These are phyloP conservation scores for Drymodes brunneopygia DNA, from an alignment of 2,113 vertebrate genomes.

Conservation along the genomic window DNA sequence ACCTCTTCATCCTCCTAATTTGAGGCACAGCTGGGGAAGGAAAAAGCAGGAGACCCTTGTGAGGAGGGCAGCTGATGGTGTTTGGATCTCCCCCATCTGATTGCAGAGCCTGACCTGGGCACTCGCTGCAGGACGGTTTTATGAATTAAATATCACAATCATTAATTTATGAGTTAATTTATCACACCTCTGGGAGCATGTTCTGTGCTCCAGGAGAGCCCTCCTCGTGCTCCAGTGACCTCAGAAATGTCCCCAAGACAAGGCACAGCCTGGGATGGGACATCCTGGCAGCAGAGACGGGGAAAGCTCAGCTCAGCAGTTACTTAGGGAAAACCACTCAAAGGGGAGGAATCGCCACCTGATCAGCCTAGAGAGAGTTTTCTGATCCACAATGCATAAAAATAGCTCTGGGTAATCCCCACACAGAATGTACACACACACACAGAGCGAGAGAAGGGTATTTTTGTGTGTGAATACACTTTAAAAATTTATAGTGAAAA, in stretches of 20 bases:
- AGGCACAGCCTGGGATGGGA: not conserved
- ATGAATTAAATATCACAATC: not conserved
- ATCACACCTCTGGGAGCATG: not conserved
- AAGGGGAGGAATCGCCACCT: not conserved
- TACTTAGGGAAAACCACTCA: not conserved
- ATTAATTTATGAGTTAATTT: not conserved
- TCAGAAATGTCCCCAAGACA: not conserved
- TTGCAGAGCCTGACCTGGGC: not conserved
- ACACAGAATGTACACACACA: not conserved
- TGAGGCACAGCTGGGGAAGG: not conserved
- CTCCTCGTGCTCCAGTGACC: not conserved
- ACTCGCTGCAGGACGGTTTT: not conserved
- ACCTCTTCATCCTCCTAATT: slow-evolving; percentile 2
- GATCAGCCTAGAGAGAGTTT: not conserved
- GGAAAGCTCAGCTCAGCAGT: not conserved
- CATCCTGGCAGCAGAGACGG: accelerated
- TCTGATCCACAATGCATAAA: not conserved
- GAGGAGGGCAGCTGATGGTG: not conserved
- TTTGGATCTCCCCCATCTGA: not conserved
- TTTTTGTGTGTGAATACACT: not conserved
- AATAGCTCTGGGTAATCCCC: not conserved
- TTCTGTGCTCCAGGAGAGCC: not conserved
- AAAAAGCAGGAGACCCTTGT: not conserved
- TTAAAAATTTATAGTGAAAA: not conserved
- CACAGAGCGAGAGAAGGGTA: not conserved